phyloP scores from a whole-genome alignment of 2,797 vertebrate species.

The Lutjanus campechanus region DNA sequence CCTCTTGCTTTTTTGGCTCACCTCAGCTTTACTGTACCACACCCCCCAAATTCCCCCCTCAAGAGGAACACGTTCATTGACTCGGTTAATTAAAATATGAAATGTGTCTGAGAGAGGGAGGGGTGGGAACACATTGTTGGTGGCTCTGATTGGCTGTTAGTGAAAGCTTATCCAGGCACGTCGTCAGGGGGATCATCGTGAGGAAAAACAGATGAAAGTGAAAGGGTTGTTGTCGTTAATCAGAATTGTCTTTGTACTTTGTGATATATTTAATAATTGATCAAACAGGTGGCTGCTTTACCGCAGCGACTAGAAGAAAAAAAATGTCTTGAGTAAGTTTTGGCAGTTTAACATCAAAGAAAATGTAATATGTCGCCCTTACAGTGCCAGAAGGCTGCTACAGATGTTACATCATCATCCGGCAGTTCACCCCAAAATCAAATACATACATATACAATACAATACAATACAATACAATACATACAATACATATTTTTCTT shows the following conservation, averaged over 20 bases:
- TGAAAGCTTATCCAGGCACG: constrained; percentile 37
- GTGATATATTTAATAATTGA: constrained; percentile 54
- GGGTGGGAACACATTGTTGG: neutral
- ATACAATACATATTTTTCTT: too few species aligned
- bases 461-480: too few species aligned
- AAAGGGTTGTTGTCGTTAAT: constrained; percentile 39
- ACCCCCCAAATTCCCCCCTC: constrained; percentile 31
- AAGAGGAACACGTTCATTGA: constrained; percentile 67
- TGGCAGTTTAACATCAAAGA: constrained; percentile 35
- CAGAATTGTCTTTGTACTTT: constrained; percentile 43
- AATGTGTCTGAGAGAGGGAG: constrained; percentile 51
- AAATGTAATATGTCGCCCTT: constrained; percentile 43
- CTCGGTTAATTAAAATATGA: constrained; percentile 80
- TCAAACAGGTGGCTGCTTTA: constrained; percentile 46
- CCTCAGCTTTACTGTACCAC: constrained; percentile 33
- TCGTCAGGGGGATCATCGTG: neutral
- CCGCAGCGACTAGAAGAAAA: neutral
- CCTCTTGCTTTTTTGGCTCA: constrained; percentile 42
- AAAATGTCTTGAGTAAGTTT: constrained; percentile 28
- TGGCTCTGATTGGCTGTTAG: constrained; percentile 34
- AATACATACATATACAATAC: too few species aligned
- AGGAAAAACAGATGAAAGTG: constrained; percentile 23
- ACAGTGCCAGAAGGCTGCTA: constrained; percentile 57
- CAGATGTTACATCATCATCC: constrained; percentile 44
- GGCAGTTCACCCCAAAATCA: too few species aligned